Percentiles rank a stretch among this genome's conserved stretches.
These are phyloP conservation scores for Rousettus leschenaultii DNA, from an alignment of 2,113 vertebrate genomes.

Conservation along the genomic window DNA sequence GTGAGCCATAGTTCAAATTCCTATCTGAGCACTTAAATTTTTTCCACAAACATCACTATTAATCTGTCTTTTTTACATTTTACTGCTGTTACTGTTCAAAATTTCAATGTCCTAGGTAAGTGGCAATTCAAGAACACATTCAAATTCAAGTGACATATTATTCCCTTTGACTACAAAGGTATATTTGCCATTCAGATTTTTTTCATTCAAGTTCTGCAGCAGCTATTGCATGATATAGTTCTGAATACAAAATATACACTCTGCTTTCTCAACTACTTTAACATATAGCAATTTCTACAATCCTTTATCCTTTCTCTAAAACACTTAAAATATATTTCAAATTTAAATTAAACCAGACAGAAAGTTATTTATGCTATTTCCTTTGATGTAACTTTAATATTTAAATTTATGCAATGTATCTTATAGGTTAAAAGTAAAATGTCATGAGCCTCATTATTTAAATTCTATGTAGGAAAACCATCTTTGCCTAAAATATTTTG, in stretches of 20 bases:
- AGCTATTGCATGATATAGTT: conserved; percentile 44
- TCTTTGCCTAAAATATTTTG: background rate
- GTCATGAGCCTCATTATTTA: conserved; percentile 50
- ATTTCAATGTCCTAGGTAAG: conserved; percentile 60
- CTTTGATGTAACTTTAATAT: conserved; percentile 40
- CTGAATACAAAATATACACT: conserved; percentile 25
- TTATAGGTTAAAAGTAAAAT: conserved; percentile 46
- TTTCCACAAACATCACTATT: conserved; percentile 46
- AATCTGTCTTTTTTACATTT: conserved; percentile 54
- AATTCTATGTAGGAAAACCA: conserved; percentile 17
- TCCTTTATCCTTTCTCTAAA: conserved; percentile 24
- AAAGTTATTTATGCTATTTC: conserved; percentile 42
- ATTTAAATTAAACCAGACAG: conserved; percentile 48
- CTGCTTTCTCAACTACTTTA: conserved; percentile 12
- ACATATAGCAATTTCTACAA: conserved; percentile 4
- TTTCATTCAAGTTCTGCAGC: conserved; percentile 46
- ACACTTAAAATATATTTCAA: conserved; percentile 26
- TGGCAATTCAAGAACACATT: conserved; percentile 48
- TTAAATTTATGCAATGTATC: conserved; percentile 39
- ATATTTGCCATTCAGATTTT: conserved; percentile 48
- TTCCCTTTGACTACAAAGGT: conserved; percentile 41
- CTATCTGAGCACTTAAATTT: conserved; percentile 35
- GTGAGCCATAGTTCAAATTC: conserved; percentile 36
- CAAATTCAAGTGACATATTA: conserved; percentile 49
- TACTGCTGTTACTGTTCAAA: conserved; percentile 34